Conservation (phyloP, 2,797 vertebrate species). For the Crenuchus spilurus region DNA sequence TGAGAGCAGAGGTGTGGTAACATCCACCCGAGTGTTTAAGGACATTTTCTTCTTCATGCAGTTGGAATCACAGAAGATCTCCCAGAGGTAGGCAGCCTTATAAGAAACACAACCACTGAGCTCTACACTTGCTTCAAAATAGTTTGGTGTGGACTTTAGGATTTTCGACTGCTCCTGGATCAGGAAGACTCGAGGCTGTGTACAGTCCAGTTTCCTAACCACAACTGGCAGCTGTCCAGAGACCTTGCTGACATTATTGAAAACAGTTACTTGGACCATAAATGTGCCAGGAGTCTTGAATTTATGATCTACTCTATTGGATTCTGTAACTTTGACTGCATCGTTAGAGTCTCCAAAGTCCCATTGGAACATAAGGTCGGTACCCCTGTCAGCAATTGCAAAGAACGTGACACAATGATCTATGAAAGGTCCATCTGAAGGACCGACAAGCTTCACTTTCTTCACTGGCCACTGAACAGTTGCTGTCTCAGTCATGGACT, state of each 20-base stretch:
- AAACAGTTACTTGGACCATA: conserved; percentile 62
- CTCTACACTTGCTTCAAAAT: conserved; percentile 76
- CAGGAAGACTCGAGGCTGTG: conserved; percentile 62
- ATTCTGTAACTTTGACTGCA: conserved; percentile 45
- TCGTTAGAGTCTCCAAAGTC: conserved; percentile 71
- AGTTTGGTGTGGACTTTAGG: conserved; percentile 65
- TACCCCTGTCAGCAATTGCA: conserved; percentile 61
- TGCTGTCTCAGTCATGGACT: conserved; percentile 56
- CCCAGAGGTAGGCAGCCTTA: conserved; percentile 76
- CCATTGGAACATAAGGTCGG: conserved; percentile 73
- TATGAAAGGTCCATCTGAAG: conserved; percentile 64
- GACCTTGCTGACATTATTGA: conserved; percentile 73
- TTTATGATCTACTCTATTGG: conserved; percentile 60
- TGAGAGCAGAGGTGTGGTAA: conserved; percentile 65
- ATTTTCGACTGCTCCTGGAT: conserved; percentile 65
- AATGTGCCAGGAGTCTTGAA: conserved; percentile 67
- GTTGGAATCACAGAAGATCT: conserved; percentile 61
- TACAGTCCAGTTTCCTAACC: conserved; percentile 70
- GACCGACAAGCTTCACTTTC: conserved; percentile 58
- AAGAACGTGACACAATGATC: conserved; percentile 66
- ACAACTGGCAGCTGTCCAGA: conserved; percentile 57
- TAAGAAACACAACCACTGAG: conserved; percentile 74
- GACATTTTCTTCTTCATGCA: conserved; percentile 54
- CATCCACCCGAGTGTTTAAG: conserved; percentile 56
- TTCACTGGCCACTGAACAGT: conserved; percentile 70